These are phyloP conservation scores for Polydrusus pterygomalis DNA, from an alignment of 2,888 invertebrate species.

Conservation along the genomic window DNA sequence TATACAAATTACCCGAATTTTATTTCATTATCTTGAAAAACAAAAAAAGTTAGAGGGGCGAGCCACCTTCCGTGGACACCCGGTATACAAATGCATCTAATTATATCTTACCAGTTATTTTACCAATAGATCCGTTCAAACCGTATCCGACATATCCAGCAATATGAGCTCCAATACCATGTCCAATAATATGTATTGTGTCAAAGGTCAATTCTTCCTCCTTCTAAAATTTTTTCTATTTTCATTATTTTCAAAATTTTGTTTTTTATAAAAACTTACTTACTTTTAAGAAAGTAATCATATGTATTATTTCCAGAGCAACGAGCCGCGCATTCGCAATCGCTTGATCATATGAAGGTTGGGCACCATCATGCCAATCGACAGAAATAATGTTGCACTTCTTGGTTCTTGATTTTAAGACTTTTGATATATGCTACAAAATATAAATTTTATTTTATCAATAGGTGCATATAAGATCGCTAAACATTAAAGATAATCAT, in stretches of 20 bases:
- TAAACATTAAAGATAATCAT: too few relatives aligned
- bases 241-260: slow-evolving; percentile 1
- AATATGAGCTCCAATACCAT: slow-evolving; percentile 74
- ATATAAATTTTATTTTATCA: not conserved
- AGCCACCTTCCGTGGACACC: too few relatives aligned
- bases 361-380: slow-evolving; percentile 74
- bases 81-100: not conserved
- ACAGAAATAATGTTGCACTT: slow-evolving; percentile 72
- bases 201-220: slow-evolving; percentile 53
- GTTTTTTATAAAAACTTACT: slow-evolving; percentile 38
- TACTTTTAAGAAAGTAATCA: slow-evolving; percentile 71
- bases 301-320: slow-evolving; percentile 72
- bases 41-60: too few relatives aligned
- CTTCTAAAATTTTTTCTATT: slow-evolving; percentile 31
- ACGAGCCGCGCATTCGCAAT: slow-evolving; percentile 77
- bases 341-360: slow-evolving; percentile 75
- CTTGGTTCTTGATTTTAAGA: slow-evolving; percentile 49
- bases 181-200: slow-evolving; percentile 73
- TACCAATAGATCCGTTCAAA: slow-evolving; percentile 63
- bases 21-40: too few relatives aligned
- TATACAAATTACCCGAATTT: too few relatives aligned
- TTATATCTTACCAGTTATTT: slow-evolving; percentile 66
- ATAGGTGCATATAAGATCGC: too few relatives aligned
- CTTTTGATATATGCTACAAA: slow-evolving; percentile 60
- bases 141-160: slow-evolving; percentile 73